A percentile compares a stretch with the other conserved stretches of the same genome.
Conservation (phyloP, 2,888 invertebrate genomes). For the Drosophila neutralis region DNA sequence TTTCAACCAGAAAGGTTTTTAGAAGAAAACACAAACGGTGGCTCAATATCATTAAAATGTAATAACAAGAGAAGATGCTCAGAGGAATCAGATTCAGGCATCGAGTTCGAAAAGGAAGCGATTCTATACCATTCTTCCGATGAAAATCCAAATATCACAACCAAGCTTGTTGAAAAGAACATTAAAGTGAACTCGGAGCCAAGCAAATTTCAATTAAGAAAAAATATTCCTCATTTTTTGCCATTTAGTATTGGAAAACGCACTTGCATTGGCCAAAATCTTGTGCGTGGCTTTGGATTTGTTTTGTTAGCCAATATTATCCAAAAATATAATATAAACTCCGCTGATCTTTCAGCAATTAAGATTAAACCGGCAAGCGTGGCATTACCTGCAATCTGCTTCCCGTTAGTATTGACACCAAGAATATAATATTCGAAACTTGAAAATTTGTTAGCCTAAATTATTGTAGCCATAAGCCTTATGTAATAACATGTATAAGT, state of each 20-base stretch:
- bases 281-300: conserved; percentile 91
- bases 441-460: conserved; percentile 2
- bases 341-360: conserved; percentile 86
- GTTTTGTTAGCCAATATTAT: conserved; percentile 90
- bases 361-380: conserved; percentile 89
- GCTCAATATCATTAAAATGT: conserved; percentile 2
- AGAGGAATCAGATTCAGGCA: conserved; percentile 86
- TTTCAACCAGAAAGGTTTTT: conserved; percentile 92
- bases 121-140: background rate
- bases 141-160: background rate
- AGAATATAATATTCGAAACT: conserved; percentile 27
- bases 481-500: background rate
- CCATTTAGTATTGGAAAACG: conserved; percentile 94
- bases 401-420: conserved; percentile 87
- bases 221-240: conserved; percentile 89
- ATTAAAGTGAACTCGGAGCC: background rate
- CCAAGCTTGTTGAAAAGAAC: conserved; percentile 8
- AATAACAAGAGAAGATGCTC: conserved; percentile 83
- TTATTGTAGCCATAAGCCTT: conserved; percentile 16
- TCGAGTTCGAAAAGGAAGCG: conserved; percentile 85
- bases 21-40: conserved; percentile 76
- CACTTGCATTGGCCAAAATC: conserved; percentile 93
- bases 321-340: conserved; percentile 89
- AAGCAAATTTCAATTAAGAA: conserved; percentile 81
- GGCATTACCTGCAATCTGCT: conserved; percentile 90